Conservation (phyloP, 2,113 vertebrate species). For the Dryoscopus gambensis region DNA sequence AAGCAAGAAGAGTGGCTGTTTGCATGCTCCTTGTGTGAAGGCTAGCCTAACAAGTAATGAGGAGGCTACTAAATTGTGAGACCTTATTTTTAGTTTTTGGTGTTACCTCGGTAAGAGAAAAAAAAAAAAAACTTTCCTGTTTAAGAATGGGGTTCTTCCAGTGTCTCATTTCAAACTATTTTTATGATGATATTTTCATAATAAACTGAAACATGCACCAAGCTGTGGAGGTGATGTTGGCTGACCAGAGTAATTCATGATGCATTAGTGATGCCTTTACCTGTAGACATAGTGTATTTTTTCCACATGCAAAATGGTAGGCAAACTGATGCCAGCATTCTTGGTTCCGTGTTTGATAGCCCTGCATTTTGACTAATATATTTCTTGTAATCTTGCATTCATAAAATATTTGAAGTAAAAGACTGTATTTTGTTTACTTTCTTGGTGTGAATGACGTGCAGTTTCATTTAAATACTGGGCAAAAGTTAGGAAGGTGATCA, state of each 20-base stretch:
- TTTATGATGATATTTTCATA: conserved; percentile 1
- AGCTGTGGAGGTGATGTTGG: conserved; percentile 64
- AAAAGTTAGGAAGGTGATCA: background rate
- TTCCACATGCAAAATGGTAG: conserved; percentile 35
- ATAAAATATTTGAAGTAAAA: conserved; percentile 69
- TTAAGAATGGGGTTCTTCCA: conserved; percentile 68
- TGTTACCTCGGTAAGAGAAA: conserved; percentile 61
- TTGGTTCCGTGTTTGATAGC: conserved; percentile 57
- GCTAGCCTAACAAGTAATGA: conserved; percentile 54
- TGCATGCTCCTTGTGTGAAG: conserved; percentile 75
- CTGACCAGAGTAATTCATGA: conserved; percentile 47
- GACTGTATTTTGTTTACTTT: conserved; percentile 60
- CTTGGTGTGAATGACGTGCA: background rate
- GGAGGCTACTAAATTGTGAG: conserved; percentile 61
- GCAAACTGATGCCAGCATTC: conserved; percentile 52
- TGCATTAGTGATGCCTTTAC: conserved; percentile 41
- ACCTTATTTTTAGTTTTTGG: conserved; percentile 39
- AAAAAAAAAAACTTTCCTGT: conserved; percentile 16
- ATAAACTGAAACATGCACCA: conserved; percentile 50
- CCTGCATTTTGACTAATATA: conserved; percentile 51
- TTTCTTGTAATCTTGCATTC: conserved; percentile 64
- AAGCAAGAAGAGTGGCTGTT: conserved; percentile 60
- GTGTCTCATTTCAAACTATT: conserved; percentile 71
- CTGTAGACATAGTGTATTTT: conserved; percentile 34
- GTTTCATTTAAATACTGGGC: background rate